Evolutionary conservation across 2,888 invertebrate species (phyloP).

Genomic region (Criorhina ranunculi): DNA sequence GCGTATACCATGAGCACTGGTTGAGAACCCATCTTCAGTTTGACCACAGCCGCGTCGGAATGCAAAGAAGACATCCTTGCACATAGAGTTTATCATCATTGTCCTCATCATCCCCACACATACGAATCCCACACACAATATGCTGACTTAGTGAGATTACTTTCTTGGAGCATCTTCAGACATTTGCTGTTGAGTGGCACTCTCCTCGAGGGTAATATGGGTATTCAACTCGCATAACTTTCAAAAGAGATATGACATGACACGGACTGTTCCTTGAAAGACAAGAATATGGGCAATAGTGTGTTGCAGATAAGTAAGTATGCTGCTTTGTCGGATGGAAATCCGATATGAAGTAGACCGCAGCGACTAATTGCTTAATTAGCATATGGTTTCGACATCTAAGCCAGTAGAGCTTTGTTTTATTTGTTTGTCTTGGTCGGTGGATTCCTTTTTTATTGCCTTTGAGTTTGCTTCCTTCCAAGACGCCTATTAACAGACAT

Average conservation of each 20-base stretch:
- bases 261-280: conserved; percentile 46
- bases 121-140: conserved; percentile 30
- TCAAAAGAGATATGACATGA: conserved; percentile 66
- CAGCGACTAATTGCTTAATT: conserved; percentile 85
- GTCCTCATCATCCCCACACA: conserved; percentile 28
- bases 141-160: conserved; percentile 71
- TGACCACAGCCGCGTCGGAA: conserved; percentile 70
- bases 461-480: conserved; percentile 3
- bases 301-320: no score
- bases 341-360: conserved; percentile 80
- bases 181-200: conserved; percentile 63
- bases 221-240: conserved; percentile 64
- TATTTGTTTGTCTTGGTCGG: conserved; percentile 15
- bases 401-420: conserved; percentile 33
- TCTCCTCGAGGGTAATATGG: conserved; percentile 69
- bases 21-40: conserved; percentile 27
- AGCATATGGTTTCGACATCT: conserved; percentile 84
- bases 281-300: conserved; percentile 31
- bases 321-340: conserved; percentile 55
- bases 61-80: conserved; percentile 59
- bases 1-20: conserved; percentile 39
- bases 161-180: conserved; percentile 49
- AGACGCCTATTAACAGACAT: conserved; percentile 57
- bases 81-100: not conserved
- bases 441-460: conserved; percentile 10